Evolutionary conservation across 2,797 vertebrate species (phyloP).

Genomic region (Sebastes vulpes): DNA sequence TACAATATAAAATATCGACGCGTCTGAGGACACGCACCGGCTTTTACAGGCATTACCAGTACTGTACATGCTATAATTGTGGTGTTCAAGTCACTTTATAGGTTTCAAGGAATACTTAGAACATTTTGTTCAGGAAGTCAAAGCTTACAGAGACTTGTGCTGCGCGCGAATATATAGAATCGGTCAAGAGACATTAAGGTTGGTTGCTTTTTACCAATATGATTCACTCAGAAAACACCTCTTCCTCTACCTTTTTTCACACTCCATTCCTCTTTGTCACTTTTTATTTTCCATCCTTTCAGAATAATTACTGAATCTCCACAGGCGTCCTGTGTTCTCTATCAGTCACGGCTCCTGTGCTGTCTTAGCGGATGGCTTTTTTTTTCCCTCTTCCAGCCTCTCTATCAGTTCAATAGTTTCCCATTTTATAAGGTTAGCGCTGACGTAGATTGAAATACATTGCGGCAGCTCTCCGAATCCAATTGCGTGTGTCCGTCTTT

Average conservation of each 20-base stretch:
- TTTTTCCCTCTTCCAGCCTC: background rate
- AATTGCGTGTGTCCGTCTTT: conserved; percentile 60
- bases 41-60: background rate
- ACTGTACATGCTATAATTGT: background rate
- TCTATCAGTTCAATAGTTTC: conserved; percentile 61
- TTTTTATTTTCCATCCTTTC: conserved; percentile 28
- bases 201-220: background rate
- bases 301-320: conserved; percentile 29
- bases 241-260: background rate
- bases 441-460: conserved; percentile 66
- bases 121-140: background rate
- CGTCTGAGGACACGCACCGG: background rate
- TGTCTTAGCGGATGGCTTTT: background rate
- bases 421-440: conserved; percentile 59
- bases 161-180: background rate
- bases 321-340: conserved; percentile 9
- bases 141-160: background rate
- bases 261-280: background rate
- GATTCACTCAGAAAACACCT: background rate
- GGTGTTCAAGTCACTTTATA: background rate
- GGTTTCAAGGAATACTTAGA: background rate
- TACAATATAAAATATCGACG: conserved; percentile 41
- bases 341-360: conserved; percentile 7
- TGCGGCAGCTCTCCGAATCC: conserved; percentile 62
- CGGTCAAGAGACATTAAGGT: background rate